A percentile compares a stretch with the other conserved stretches of the same genome.
Evolutionary conservation across 1,140 invertebrate genomes (phyloP).

Genomic region (Capitella teleta): DNA sequence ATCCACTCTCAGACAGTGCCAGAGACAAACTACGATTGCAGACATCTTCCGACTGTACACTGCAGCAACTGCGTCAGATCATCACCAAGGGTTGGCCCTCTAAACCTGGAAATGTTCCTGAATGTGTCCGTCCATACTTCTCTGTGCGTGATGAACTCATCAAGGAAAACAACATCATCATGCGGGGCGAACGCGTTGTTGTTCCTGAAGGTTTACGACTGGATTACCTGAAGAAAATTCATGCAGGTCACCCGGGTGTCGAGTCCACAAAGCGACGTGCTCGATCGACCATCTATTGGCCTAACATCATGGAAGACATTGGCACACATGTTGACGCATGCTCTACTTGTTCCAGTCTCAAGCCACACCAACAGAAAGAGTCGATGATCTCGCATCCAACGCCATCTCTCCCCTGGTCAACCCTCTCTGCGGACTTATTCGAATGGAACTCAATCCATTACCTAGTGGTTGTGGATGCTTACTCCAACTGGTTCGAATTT

Average conservation of each 20-base stretch:
- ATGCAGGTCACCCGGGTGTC: neutral
- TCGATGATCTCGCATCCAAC: no score
- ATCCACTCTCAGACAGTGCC: neutral
- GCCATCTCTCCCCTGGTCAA: no score
- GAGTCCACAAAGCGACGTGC: neutral
- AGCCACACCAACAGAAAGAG: no score
- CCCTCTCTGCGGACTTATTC: no score
- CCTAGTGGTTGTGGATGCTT: no score
- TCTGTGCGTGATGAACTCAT: neutral
- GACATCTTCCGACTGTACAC: neutral
- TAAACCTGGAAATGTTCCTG: neutral
- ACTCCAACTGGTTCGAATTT: no score
- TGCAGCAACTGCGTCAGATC: neutral
- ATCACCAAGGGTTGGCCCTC: neutral
- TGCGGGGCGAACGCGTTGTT: neutral
- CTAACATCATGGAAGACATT: no score
- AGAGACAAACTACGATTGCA: neutral
- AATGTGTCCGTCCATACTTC: neutral
- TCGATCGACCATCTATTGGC: no score
- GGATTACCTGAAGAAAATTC: neutral
- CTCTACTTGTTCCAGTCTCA: no score
- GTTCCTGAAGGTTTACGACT: neutral
- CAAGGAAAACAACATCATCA: neutral
- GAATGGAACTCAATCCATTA: no score
- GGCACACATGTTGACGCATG: no score